Evolutionary conservation across 2,113 vertebrate species (phyloP), one percentile per base, ranked within the genome.

Genomic region (Synodontis membranacea): DNA sequence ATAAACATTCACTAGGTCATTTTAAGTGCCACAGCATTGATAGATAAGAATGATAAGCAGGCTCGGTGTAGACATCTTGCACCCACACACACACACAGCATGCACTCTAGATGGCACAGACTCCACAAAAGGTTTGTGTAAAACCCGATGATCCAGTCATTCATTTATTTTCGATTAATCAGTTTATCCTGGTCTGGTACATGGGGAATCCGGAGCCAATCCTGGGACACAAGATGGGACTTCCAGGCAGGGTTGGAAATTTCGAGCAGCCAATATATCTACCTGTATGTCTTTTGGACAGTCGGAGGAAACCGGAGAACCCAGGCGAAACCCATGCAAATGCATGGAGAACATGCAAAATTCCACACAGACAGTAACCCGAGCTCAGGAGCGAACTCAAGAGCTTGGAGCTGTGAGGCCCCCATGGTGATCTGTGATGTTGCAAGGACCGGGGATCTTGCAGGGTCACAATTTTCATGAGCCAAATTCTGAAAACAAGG

Each of bases 1-100:
- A 70, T 37, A 80, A 68, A 68, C 84, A 80, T 62, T 86, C 44
- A 79, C 75, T 31, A 86, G 46, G 75, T 12, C 46, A 0, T 39
- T n/a, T 42, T 72, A 58, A 34, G 56, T 48, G n/a, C 46, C 37
- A 68, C 48, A 25, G 42, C 23, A 68, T n/a, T 37, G 34, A 86
- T 80, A 48, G 58, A 46, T 76, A 72, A 52, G 70, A 76, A 4
- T 23, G 54, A 60, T 75, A 75, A 75, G 68, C 37, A 75, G 39
- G 23, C 68, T 74, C 37, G 10, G 46, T 84, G 50, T 75, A 31
- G 34, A 84, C 81, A 31, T 31, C 76, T 39, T 80, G 12, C 50
- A 23, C 50, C 54, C 44, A 76, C 74, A 76, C 44, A 76, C 46
- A 75, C 72, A 48, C 78, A 23, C 5, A 12, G 15, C 7, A 5